Evolutionary conservation across 2,888 invertebrate genomes (phyloP), one percentile per base, ranked within the genome.

Genomic region (Chymomyza caudatula): DNA sequence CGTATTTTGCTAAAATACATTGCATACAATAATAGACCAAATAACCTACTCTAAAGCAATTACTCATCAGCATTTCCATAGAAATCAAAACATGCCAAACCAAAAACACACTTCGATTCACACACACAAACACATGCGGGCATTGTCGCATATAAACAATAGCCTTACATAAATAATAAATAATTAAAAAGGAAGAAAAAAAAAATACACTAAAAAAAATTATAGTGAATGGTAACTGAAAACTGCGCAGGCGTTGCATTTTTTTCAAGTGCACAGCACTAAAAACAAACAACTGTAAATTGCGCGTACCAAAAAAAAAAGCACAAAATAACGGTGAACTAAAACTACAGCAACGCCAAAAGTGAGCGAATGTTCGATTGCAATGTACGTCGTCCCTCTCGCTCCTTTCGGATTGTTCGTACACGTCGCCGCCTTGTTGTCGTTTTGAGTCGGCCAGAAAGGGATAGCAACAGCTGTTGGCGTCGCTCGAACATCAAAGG

Each of bases 401-500:
- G 15, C 47, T 47, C 19, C 17, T 47, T 47, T 1, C 15, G 44
- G 5, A 47, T 47, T 47, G 44, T 47, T 47, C 47, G 15, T 47
- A 8, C 4, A 6, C 37, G 37, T 37, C 19, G 15, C 2, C 0
- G 19, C 47, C 47, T 5, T 4, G 17, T 4, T 47, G 0, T 0
- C 17, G 52, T 51, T 51, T 19, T 20, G 20, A 8, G 42, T 37
- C 43, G 57, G 6, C 22, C 73, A 70, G 71, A 84, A 85, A 80
- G 81, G 82, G 88, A 89, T 76, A 76, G 77, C 76, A 68, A 66
- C 76, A 68, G 68, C 72, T 63, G 60, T 59, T 63, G 56, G 49
- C 57, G 61, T 63, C 63, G 57, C 55, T 65, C 63, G 42, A 37
- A 77, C 73, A 74, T 72, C 73, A 78, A 87, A 87, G 88, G 88